Conservation (phyloP, 1,140 invertebrate genomes). For the Conus betulinus region DNA sequence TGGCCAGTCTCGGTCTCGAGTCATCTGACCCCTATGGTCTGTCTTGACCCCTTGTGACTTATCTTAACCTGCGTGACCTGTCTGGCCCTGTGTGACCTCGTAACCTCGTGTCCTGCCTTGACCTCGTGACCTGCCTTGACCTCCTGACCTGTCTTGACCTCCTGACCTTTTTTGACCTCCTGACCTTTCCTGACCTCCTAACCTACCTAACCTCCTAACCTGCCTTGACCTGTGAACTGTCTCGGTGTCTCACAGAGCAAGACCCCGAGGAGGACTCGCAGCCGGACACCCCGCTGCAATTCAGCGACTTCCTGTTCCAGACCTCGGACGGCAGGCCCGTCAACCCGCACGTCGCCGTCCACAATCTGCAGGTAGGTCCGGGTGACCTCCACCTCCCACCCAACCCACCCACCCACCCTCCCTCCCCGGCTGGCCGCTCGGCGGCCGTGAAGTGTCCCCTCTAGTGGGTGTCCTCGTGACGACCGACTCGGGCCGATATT, state of each 20-base stretch:
- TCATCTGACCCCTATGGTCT: too few species aligned
- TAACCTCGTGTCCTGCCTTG: neutral
- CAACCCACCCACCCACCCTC: too few species aligned
- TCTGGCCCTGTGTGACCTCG: too few species aligned
- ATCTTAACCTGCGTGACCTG: too few species aligned
- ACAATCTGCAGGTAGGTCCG: neutral
- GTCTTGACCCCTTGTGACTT: too few species aligned
- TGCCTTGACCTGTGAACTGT: neutral
- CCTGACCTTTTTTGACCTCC: neutral
- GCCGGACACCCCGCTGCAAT: slow-evolving; percentile 25
- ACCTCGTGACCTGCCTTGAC: neutral
- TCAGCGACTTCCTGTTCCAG: neutral
- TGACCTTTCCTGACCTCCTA: neutral
- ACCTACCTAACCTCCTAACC: neutral
- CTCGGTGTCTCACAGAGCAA: neutral
- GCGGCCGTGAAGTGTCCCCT: too few species aligned
- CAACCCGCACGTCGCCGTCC: neutral
- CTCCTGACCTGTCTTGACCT: neutral
- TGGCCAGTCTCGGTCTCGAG: too few species aligned
- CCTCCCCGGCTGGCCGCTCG: too few species aligned
- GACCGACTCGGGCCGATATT: too few species aligned
- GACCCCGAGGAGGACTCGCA: neutral
- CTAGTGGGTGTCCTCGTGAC: too few species aligned
- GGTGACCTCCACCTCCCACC: too few species aligned
- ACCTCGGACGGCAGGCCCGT: slow-evolving; percentile 21